Evolutionary conservation across 2,797 vertebrate genomes (phyloP), one percentile per base, ranked within the genome.

Genomic region (Pagetopsis macropterus): DNA sequence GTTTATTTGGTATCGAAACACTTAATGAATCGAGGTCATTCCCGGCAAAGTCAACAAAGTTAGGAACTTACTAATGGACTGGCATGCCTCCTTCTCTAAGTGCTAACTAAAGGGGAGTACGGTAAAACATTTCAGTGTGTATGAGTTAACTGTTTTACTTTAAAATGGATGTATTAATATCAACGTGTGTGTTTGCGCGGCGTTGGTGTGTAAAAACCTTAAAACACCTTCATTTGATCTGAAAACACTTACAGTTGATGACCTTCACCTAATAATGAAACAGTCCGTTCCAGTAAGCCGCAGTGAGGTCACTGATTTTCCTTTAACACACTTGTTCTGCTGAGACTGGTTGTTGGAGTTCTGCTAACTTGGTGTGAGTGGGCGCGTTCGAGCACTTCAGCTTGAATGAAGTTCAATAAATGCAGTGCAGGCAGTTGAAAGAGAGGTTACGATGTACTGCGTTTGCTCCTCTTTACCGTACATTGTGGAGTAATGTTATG

Each of bases 21-120:
- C 19, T 11, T 49, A 0, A 23, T 40, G 15, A 54, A 0, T 60
- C 50, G 5, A 37, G 23, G 40, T 40, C 9, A 14, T 59, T 1
- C 3, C 1, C 59, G 43, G 41, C 41, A 56, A 57, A 44, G 40
- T 4, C 37, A 55, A 11, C 12, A 52, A 55, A 3, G 43, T 40
- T 66, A 70, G 52, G 21, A 63, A 52, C 33, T 12, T 8, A 5
- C 55, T 65, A 55, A 76, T 71, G 66, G 69, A 59, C 10, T 27
- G 37, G 3, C 49, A 75, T 69, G 40, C 56, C 4, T 31, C 14
- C 1, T 57, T 33, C 4, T 74, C 13, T 23, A 49, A 0, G 17
- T 37, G 48, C 58, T 43, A 67, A 66, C 65, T 54, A 54, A 5
- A 50, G 51, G 15, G 33, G 21, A 52, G 33, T 49, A 23, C 51